phyloP scores from a whole-genome alignment of 2,113 vertebrate species.

The Platichthys flesus region DNA sequence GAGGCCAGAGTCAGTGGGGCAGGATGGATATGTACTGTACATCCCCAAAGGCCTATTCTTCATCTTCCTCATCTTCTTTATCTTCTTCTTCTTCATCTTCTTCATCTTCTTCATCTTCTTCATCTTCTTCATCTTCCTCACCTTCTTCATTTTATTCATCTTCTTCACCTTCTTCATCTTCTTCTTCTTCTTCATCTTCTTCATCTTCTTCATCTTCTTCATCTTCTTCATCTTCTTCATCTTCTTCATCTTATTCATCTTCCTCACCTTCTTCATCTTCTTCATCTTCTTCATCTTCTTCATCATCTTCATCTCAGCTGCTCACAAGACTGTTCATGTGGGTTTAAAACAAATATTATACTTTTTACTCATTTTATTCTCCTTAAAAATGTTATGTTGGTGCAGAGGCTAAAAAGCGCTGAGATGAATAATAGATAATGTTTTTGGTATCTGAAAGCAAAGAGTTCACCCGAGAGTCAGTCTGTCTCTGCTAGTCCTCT shows the following conservation, averaged over 20 bases:
- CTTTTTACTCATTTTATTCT: not conserved
- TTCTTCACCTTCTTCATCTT: not conserved
- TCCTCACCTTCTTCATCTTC: too few species aligned
- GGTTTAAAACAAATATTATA: not conserved
- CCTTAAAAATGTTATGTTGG: not conserved
- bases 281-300: not conserved
- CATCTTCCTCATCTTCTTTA: not conserved
- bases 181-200: not conserved
- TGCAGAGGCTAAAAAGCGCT: not conserved
- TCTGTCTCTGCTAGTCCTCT: not conserved
- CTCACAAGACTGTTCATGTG: not conserved
- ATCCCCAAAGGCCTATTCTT: not conserved
- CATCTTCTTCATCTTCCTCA: not conserved
- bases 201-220: too few species aligned
- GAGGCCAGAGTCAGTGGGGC: constrained; percentile 64
- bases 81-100: not conserved
- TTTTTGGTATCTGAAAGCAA: constrained; percentile 3
- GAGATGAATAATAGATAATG: constrained; percentile 34
- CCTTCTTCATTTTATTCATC: not conserved
- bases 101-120: not conserved
- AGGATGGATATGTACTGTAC: constrained; percentile 10
- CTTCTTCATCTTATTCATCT: not conserved
- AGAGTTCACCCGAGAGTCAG: not conserved
- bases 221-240: not conserved
- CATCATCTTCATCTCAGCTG: not conserved